Conservation (phyloP, 1,140 invertebrate genomes). For the Bathynomus jamesi region DNA sequence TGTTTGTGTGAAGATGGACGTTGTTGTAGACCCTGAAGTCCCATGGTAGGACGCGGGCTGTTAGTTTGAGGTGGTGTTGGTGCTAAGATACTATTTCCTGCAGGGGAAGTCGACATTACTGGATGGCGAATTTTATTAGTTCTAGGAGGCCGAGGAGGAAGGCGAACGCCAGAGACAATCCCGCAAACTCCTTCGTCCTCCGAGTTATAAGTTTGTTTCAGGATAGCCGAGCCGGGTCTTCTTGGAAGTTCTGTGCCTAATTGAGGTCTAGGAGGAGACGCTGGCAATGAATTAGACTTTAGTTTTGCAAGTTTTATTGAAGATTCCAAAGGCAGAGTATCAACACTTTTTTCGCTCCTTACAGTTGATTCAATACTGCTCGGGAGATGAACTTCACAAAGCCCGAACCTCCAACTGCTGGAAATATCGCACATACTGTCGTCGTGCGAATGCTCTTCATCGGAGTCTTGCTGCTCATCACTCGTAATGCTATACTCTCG, state of each 20-base stretch:
- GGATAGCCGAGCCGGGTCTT: conserved; percentile 11
- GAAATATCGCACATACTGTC: conserved; percentile 31
- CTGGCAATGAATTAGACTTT: conserved; percentile 29
- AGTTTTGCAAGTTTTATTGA: conserved; percentile 8
- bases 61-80: conserved; percentile 11
- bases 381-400: conserved; percentile 14
- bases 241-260: background rate
- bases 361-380: conserved; percentile 12
- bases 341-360: background rate
- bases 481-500: conserved; percentile 27
- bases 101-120: conserved; percentile 20
- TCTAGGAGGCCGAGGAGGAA: conserved; percentile 29
- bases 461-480: conserved; percentile 24
- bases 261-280: background rate
- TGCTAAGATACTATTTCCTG: conserved; percentile 3
- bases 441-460: conserved; percentile 24
- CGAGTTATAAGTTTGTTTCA: conserved; percentile 10
- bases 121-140: conserved; percentile 19
- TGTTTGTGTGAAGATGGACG: background rate
- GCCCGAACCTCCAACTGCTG: conserved; percentile 28
- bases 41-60: conserved; percentile 32
- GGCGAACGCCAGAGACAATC: conserved; percentile 3
- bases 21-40: conserved; percentile 27
- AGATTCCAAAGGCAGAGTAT: background rate
- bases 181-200: conserved; percentile 20